These are phyloP conservation scores for Catharus bicknelli DNA, from an alignment of 2,113 vertebrate genomes.

Conservation along the genomic window DNA sequence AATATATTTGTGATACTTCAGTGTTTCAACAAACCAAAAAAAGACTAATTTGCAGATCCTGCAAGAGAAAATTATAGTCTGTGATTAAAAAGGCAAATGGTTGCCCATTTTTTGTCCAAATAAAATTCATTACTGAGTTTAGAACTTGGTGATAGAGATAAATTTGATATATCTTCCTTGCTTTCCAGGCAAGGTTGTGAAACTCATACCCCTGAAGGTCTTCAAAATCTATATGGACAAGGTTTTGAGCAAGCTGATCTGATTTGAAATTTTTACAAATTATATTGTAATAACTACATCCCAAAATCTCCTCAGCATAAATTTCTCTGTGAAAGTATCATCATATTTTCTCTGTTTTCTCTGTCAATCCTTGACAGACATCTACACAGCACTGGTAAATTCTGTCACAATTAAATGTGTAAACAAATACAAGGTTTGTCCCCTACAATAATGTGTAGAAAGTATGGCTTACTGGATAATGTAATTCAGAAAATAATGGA, in stretches of 20 bases:
- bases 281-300: neutral
- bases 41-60: neutral
- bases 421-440: neutral
- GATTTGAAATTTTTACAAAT: neutral
- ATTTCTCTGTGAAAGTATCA: neutral
- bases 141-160: neutral
- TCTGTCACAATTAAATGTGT: neutral
- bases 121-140: neutral
- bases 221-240: neutral
- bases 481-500: neutral
- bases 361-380: neutral
- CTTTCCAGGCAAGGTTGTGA: neutral
- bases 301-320: neutral
- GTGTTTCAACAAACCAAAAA: rapidly evolving
- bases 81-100: neutral
- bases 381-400: neutral
- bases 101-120: neutral
- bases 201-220: neutral
- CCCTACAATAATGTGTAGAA: neutral
- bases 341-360: neutral
- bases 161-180: neutral
- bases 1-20: neutral
- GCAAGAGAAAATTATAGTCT: neutral
- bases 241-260: neutral
- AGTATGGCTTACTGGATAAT: neutral